Conservation (phyloP, 2,888 invertebrate genomes). For the Glaucopsyche alexis region DNA sequence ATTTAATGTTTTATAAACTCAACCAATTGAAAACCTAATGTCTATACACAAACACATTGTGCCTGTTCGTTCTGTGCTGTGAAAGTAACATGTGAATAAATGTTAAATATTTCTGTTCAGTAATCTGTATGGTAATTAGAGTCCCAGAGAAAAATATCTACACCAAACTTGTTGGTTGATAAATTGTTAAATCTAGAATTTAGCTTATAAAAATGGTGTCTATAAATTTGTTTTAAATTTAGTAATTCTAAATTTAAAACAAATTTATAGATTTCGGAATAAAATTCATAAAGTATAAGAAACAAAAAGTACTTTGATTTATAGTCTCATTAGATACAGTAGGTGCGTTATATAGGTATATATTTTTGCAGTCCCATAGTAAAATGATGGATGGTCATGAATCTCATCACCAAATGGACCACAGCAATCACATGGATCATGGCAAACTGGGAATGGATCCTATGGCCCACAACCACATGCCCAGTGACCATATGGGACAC, state of each 20-base stretch:
- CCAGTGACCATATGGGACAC: not conserved
- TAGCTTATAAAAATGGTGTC: not conserved
- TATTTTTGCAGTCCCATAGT: conserved; percentile 41
- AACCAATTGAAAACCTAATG: conserved; percentile 10
- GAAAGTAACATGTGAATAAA: not conserved
- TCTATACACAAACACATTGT: not conserved
- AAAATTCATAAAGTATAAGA: not conserved
- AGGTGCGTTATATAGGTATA: too few species aligned
- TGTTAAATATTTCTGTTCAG: not conserved
- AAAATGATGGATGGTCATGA: conserved; percentile 46
- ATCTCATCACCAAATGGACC: conserved; percentile 43
- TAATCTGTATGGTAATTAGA: not conserved
- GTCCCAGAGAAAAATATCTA: not conserved
- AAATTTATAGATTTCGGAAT: not conserved
- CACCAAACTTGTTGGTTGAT: not conserved
- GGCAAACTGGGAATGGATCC: conserved; percentile 41
- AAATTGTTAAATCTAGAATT: not conserved
- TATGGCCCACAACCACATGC: conserved; percentile 40
- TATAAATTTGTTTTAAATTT: not conserved
- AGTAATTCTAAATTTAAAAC: not conserved
- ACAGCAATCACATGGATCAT: conserved; percentile 38
- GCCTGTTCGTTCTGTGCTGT: not conserved
- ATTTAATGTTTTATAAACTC: conserved; percentile 13
- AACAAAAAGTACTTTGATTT: not conserved
- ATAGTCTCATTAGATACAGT: not conserved